Base-by-base conservation (phyloP, 1,140 invertebrate genomes). In the Temnothorax nylanderi region DNA sequence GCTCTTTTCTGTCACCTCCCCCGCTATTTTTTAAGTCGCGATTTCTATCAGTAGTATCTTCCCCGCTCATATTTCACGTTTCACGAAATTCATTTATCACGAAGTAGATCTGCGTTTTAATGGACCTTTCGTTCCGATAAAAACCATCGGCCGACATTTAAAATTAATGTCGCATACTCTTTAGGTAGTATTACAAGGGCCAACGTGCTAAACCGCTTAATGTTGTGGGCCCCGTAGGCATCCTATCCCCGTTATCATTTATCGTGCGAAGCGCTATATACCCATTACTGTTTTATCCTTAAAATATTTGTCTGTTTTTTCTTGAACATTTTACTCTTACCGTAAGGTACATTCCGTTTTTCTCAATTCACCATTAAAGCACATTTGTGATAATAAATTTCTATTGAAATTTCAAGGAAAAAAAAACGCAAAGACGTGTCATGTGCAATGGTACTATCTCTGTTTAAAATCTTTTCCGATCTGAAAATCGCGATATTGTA, bases 81-180 rank as follows among this genome's bases (percentile, higher is more conserved):
- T 78, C 32, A 26, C 16, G 60, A 78, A 34, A 77, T 77, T 64
- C 10, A 13, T 18, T 32, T 77, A 62, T 62, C 56, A 49, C 26
- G 21, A 34, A n/a, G 58, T 47, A 58, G 72, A 75, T 54, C n/a
- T 26, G 3, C 34, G 26, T 69, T 69, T 76, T 58, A 69, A 78
- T 62, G 32, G 26, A 64, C 37, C 58, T 44, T 49, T 65, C 32
- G 6, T 78, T 21, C 16, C 10, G 56, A 41, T 77, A 10, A 18
- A 51, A 62, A 75, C 34, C 10, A 76, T 72, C 18, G 54, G 16
- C 13, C 75, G 80, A 81, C 44, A 60, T 81, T 86, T 76, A 47
- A 51, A 54, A 41, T 58, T 44, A 32, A 21, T 56, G 74, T 41
- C 67, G 54, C 54, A 37, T 26, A 47, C 21, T 37, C 26, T 34